These are phyloP conservation scores for Paraescarpia echinospica DNA, from an alignment of 1,140 invertebrate species.

Conservation along the genomic window DNA sequence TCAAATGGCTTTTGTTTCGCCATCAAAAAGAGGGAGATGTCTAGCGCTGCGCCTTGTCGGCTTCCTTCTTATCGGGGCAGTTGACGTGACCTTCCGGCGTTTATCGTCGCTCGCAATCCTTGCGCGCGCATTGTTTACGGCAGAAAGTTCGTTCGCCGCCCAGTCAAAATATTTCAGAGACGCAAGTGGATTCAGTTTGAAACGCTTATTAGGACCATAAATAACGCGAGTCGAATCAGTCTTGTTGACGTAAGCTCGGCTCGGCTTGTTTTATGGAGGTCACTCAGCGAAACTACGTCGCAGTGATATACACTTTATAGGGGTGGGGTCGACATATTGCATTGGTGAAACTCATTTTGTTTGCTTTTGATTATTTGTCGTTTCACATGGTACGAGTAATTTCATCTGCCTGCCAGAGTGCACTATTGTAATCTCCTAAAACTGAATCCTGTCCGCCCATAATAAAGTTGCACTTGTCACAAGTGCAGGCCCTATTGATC, in stretches of 20 bases:
- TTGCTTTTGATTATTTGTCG: not conserved
- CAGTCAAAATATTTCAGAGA: not conserved
- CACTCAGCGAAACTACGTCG: not conserved
- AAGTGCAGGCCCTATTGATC: not conserved
- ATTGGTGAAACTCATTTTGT: not conserved
- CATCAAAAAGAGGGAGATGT: not conserved
- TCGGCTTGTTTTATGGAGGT: not conserved
- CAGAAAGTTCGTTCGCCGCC: not conserved
- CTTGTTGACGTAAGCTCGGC: not conserved
- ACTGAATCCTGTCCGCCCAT: not conserved
- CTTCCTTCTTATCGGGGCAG: not conserved
- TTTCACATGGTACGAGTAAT: not conserved
- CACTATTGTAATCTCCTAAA: not conserved
- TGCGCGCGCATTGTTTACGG: not conserved
- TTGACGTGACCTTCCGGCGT: not conserved
- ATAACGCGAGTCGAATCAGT: not conserved
- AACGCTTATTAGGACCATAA: not conserved
- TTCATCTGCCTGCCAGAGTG: not conserved
- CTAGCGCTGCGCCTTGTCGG: not conserved
- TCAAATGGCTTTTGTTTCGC: constrained; percentile 5
- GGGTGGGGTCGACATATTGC: not conserved
- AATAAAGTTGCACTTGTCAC: not conserved
- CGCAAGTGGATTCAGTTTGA: not conserved
- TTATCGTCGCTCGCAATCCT: not conserved
- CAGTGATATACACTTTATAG: not conserved